These are phyloP conservation scores for Marronus borbonicus DNA, from an alignment of 2,888 invertebrate species.

Conservation along the genomic window DNA sequence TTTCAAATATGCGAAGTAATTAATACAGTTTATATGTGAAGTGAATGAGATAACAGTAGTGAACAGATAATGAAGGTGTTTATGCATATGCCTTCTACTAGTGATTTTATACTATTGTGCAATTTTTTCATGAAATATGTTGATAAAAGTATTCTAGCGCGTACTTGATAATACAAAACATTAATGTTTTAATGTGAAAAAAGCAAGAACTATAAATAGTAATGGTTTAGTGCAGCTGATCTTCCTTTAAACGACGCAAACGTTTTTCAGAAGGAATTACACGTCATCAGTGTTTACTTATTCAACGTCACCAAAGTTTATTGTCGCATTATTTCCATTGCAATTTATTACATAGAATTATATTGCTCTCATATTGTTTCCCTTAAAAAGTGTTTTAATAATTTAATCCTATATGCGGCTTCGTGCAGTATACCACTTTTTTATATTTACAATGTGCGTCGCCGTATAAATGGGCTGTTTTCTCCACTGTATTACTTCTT, in stretches of 20 bases:
- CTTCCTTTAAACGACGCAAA: not conserved
- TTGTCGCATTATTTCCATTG: not conserved
- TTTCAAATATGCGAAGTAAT: no score
- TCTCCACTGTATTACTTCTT: constrained; percentile 41
- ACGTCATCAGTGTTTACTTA: not conserved
- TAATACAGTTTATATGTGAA: no score
- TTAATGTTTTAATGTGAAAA: no score
- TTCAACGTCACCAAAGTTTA: constrained; percentile 1
- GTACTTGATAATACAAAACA: no score
- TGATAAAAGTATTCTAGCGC: no score
- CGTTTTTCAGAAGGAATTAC: not conserved
- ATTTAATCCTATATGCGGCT: constrained; percentile 44
- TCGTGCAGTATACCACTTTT: constrained; percentile 36
- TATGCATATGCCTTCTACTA: no score
- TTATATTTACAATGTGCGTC: constrained; percentile 43
- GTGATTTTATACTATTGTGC: no score
- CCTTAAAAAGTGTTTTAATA: constrained; percentile 42
- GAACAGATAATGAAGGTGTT: no score
- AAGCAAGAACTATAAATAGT: not conserved
- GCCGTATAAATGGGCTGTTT: constrained; percentile 42
- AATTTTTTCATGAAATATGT: no score
- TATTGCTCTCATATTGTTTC: constrained; percentile 30
- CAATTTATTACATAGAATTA: constrained; percentile 37
- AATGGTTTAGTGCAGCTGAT: no score
- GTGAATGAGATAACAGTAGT: no score